Evolutionary conservation across 2,888 invertebrate species (phyloP), one percentile per base, ranked within the genome.

Genomic region (Thecocarcelia acutangulata): DNA sequence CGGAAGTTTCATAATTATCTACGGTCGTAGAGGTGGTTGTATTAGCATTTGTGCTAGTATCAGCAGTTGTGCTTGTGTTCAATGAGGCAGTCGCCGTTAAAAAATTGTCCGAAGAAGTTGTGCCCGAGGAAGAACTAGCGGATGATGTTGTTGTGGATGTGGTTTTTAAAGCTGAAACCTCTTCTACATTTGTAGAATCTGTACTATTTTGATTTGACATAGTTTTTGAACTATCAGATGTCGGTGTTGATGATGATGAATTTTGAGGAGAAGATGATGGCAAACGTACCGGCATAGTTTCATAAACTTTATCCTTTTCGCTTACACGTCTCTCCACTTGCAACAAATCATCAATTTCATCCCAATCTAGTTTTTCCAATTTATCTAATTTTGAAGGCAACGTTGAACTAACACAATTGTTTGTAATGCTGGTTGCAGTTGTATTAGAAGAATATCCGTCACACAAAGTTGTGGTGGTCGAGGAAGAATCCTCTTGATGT

Each of bases 321-420:
- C 93, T 93, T 15, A 93, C 90, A 86, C 93, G 93, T 46, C 94
- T 91, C 87, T 94, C 94, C 2, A 94, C 94, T 90, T 94, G 94
- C 79, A 94, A 89, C 40, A 95, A 89, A 85, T 95, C 94, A 87
- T 94, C 94, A 46, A 94, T 90, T 87, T 94, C 94, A 87, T 94
- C 94, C 94, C 94, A 94, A 85, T 94, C 93, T 86, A 93, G 90
- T 76, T 92, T 92, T 84, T 94, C 94, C 24, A 94, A 91, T 52
- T 88, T 86, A 85, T 94, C 93, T 80, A 95, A 88, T 87, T 94
- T 94, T 64, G 94, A 92, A 13, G 95, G 95, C 84, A 95, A 89
- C 3, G 95, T 94, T 48, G 87, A 88, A 3, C 90, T 89, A 19
- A 86, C 84, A 63, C 87, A 86, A 80, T 89, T 90, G 6, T 87